These are phyloP conservation scores for Antigone vipio DNA, from an alignment of 2,113 vertebrate species.

Conservation along the genomic window DNA sequence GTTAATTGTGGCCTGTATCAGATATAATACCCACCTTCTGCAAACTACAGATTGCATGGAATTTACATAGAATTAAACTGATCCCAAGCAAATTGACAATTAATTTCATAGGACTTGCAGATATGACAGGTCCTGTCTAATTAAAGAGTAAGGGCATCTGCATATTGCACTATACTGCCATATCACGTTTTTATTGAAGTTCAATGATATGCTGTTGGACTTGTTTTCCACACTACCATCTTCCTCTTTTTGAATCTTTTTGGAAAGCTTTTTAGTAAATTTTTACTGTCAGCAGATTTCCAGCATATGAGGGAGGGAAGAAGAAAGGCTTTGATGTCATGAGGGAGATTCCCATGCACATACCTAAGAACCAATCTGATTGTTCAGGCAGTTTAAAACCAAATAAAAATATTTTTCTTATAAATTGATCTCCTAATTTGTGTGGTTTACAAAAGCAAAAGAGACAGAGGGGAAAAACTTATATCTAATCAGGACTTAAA, in stretches of 20 bases:
- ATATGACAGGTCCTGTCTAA: slow-evolving; percentile 62
- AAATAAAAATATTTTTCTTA: background rate
- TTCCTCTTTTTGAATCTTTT: background rate
- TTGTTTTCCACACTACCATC: background rate
- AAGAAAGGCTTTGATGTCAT: fast-evolving
- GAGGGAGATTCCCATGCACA: background rate
- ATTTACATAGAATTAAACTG: slow-evolving; percentile 72
- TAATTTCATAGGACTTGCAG: slow-evolving; percentile 68
- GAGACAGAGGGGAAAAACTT: background rate
- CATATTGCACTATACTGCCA: background rate
- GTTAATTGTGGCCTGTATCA: background rate
- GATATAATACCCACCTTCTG: slow-evolving; percentile 32
- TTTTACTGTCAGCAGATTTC: background rate
- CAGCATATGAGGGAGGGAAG: background rate
- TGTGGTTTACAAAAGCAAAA: background rate
- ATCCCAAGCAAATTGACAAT: slow-evolving; percentile 72
- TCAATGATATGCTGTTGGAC: background rate
- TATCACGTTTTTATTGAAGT: background rate
- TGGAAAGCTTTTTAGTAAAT: background rate
- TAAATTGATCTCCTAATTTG: background rate
- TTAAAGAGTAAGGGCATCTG: slow-evolving; percentile 49
- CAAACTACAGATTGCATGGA: slow-evolving; percentile 57
- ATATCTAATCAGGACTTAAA: background rate
- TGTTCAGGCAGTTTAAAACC: slow-evolving; percentile 15
- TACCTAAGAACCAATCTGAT: background rate